These are phyloP conservation scores for Tinea pellionella DNA, from an alignment of 2,888 invertebrate species.

Conservation along the genomic window DNA sequence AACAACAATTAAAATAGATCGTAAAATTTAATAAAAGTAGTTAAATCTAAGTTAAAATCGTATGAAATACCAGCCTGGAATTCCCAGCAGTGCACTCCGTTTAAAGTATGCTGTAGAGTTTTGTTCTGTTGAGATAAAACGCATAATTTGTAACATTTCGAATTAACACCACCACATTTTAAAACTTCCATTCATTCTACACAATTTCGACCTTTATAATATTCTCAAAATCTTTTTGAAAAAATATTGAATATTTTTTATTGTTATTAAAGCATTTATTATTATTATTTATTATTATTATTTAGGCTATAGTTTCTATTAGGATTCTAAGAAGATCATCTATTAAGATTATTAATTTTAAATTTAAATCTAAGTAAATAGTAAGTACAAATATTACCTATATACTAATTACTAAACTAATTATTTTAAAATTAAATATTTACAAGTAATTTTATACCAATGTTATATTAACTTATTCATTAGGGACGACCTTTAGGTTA, in stretches of 20 bases:
- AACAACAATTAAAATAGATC: no score
- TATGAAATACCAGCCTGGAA: neutral
- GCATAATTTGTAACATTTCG: neutral
- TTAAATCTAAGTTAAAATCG: neutral
- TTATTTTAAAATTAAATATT: neutral
- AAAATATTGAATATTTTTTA: no score
- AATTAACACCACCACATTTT: conserved; percentile 1
- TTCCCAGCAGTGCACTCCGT: neutral
- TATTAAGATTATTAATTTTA: no score
- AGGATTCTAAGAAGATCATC: no score
- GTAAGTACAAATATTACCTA: no score
- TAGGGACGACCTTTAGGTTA: neutral
- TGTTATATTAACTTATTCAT: neutral
- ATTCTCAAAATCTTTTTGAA: no score
- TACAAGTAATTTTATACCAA: neutral
- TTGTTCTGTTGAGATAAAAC: neutral
- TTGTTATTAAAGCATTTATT: no score
- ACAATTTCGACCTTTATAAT: neutral
- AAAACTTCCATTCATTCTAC: neutral
- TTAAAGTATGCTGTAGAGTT: neutral
- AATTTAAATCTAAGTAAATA: no score
- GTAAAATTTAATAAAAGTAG: no score
- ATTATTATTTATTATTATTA: no score
- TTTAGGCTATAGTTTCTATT: no score
- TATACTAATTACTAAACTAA: no score